Percentiles rank a stretch among this genome's conserved stretches.
These are phyloP conservation scores for Amaurobius ferox DNA, from an alignment of 2,888 invertebrate genomes.

Conservation along the genomic window DNA sequence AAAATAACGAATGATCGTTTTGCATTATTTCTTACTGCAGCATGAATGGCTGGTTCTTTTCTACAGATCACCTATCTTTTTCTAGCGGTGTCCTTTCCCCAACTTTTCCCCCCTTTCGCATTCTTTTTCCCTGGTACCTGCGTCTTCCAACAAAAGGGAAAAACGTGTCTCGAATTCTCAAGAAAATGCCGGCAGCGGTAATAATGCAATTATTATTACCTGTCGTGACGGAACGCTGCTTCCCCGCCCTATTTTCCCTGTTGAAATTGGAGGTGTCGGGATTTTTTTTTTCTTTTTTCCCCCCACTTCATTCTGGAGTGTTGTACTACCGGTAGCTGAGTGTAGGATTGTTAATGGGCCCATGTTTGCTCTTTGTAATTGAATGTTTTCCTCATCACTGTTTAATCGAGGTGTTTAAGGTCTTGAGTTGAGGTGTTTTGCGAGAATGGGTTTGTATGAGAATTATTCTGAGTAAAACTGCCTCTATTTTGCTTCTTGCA, in stretches of 20 bases:
- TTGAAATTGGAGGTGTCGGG: background rate
- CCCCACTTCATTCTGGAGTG: background rate
- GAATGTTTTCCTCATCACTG: constrained; percentile 36
- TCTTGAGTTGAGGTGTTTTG: background rate
- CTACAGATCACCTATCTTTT: background rate
- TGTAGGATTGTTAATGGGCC: constrained; percentile 10
- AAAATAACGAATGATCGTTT: background rate
- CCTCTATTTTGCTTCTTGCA: too few relatives aligned
- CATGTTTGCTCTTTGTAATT: constrained; percentile 45
- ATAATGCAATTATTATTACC: constrained; percentile 67
- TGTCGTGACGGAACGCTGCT: constrained; percentile 44
- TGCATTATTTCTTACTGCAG: background rate
- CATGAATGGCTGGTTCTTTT: background rate
- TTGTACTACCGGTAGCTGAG: background rate
- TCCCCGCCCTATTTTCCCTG: background rate
- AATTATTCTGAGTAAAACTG: too few relatives aligned
- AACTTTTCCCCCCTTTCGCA: background rate
- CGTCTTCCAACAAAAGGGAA: background rate
- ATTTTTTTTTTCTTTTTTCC: background rate
- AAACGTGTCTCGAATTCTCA: constrained; percentile 47
- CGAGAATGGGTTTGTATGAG: background rate
- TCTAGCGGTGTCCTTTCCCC: background rate
- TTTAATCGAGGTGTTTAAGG: constrained; percentile 13
- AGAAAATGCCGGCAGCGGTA: constrained; percentile 22
- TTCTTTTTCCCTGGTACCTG: background rate